Evolutionary conservation across 2,888 invertebrate genomes (phyloP).

Genomic region (Ochlodes sylvanus): DNA sequence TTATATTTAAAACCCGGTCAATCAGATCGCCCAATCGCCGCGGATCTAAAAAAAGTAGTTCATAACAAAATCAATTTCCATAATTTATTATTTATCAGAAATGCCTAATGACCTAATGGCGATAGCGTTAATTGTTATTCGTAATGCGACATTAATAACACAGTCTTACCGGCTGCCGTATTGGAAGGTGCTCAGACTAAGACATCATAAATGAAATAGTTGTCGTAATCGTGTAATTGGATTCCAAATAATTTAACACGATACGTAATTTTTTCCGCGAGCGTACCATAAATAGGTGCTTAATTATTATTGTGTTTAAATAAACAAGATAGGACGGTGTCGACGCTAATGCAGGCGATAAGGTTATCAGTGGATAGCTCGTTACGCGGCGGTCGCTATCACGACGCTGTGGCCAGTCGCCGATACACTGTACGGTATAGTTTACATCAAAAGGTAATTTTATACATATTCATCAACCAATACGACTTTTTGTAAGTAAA

Average conservation of each 20-base stretch:
- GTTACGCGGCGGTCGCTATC: constrained; percentile 43
- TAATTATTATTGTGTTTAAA: constrained; percentile 60
- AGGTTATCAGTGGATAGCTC: constrained; percentile 63
- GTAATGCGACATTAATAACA: neutral
- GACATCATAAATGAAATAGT: neutral
- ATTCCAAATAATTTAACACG: constrained; percentile 9
- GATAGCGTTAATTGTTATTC: neutral
- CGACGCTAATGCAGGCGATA: constrained; percentile 77
- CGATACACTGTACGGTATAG: constrained; percentile 23
- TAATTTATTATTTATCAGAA: neutral
- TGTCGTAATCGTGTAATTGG: neutral
- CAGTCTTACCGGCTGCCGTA: neutral
- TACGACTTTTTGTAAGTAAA: neutral
- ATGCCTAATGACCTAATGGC: neutral
- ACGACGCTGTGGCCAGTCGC: constrained; percentile 38
- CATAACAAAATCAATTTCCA: constrained; percentile 6
- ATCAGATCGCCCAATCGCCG: neutral
- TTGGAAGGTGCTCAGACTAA: neutral
- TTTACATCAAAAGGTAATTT: constrained; percentile 5
- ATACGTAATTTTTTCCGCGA: constrained; percentile 44
- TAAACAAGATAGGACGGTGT: constrained; percentile 69
- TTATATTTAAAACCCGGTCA: neutral
- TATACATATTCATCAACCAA: constrained; percentile 3
- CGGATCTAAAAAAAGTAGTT: neutral
- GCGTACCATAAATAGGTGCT: constrained; percentile 48